These are phyloP conservation scores for Agrilus biguttatus DNA, from an alignment of 2,888 invertebrate genomes.

Conservation along the genomic window DNA sequence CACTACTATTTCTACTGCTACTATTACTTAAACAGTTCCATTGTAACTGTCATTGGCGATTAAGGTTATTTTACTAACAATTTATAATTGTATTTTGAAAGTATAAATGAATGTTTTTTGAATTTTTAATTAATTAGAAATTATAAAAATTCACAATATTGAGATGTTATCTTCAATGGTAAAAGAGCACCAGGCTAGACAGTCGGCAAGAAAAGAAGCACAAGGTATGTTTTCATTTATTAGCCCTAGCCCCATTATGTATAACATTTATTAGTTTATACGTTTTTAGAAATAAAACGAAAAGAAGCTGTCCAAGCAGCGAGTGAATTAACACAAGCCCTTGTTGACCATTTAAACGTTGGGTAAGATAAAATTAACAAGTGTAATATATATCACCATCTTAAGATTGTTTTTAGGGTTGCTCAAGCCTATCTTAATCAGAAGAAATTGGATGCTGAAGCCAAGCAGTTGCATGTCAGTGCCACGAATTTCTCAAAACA, in stretches of 20 bases:
- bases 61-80: too few relatives aligned
- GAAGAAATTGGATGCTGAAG: conserved; percentile 93
- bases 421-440: conserved; percentile 98
- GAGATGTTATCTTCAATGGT: conserved; percentile 73
- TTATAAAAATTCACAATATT: conserved; percentile 1
- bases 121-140: too few relatives aligned
- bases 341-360: conserved; percentile 95
- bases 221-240: conserved; percentile 46
- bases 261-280: conserved; percentile 1
- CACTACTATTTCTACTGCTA: too few relatives aligned
- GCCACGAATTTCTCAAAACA: conserved; percentile 92
- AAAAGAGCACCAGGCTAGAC: conserved; percentile 76
- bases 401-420: conserved; percentile 47
- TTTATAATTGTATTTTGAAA: too few relatives aligned
- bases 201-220: conserved; percentile 60
- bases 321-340: conserved; percentile 78
- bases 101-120: too few relatives aligned
- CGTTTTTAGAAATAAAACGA: conserved; percentile 67
- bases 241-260: conserved; percentile 2
- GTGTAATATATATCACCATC: background rate
- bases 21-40: too few relatives aligned
- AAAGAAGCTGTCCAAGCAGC: conserved; percentile 89
- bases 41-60: too few relatives aligned
- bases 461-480: conserved; percentile 86
- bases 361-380: conserved; percentile 46